A percentile compares a stretch with the other conserved stretches of the same genome.
These are phyloP conservation scores for Rhimphoctona megacephalus DNA, from an alignment of 2,888 invertebrate genomes.

Conservation along the genomic window DNA sequence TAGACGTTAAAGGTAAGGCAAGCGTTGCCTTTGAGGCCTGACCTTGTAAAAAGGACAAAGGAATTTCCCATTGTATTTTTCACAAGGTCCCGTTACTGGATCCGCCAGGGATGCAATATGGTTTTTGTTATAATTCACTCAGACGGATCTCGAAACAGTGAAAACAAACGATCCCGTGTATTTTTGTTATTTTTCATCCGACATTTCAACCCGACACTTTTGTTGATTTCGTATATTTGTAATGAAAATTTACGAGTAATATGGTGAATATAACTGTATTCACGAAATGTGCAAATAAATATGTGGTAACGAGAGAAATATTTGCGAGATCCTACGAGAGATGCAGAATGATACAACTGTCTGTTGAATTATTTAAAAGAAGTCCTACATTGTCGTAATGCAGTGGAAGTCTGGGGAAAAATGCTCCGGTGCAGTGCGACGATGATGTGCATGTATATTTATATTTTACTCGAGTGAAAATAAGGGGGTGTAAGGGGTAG, in stretches of 20 bases:
- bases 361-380: constrained; percentile 60
- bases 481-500: constrained; percentile 27
- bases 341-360: constrained; percentile 19
- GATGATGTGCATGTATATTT: constrained; percentile 46
- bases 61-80: no score
- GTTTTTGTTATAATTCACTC: background rate
- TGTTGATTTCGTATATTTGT: background rate
- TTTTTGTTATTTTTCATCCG: background rate
- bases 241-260: background rate
- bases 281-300: background rate
- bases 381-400: constrained; percentile 53
- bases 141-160: background rate
- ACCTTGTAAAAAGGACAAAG: no score
- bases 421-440: constrained; percentile 50
- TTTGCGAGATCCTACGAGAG: constrained; percentile 8
- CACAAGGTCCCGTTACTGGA: no score
- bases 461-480: constrained; percentile 13
- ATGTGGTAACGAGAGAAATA: constrained; percentile 48
- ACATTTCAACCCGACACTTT: no score
- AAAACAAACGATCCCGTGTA: background rate
- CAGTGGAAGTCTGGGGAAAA: constrained; percentile 33
- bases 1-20: no score
- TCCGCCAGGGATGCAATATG: background rate
- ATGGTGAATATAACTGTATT: background rate
- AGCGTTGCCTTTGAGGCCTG: no score